phyloP scores from a whole-genome alignment of 2,113 vertebrate species.

The Tetrax tetrax region DNA sequence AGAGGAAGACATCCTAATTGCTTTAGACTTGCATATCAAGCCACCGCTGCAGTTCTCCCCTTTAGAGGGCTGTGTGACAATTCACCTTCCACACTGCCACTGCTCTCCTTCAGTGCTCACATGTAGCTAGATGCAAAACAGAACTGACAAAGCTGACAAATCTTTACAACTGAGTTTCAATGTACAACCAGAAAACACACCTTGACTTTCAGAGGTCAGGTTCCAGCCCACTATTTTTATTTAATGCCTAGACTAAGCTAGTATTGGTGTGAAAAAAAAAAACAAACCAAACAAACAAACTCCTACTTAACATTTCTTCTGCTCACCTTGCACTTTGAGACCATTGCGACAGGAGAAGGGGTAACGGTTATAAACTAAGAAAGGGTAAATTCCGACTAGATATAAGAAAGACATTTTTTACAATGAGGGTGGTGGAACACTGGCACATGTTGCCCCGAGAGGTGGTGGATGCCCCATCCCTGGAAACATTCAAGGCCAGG shows the following conservation, averaged over 20 bases:
- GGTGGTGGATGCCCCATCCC: neutral
- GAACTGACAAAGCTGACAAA: neutral
- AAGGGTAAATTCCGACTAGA: neutral
- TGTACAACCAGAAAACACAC: neutral
- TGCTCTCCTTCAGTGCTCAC: neutral
- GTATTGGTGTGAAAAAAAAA: neutral
- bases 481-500: neutral
- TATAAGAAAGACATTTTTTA: neutral
- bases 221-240: neutral
- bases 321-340: neutral
- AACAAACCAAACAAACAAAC: neutral
- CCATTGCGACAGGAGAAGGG: fast-evolving
- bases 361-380: neutral
- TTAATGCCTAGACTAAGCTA: neutral
- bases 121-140: neutral
- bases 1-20: neutral
- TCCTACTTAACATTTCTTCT: neutral
- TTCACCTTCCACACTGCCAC: neutral
- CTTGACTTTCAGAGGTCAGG: neutral
- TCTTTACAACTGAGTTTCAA: neutral
- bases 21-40: neutral
- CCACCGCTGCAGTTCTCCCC: neutral
- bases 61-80: neutral
- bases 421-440: neutral
- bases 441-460: neutral